These are phyloP conservation scores for Lepidurus arcticus DNA, from an alignment of 1,140 invertebrate genomes.

Conservation along the genomic window DNA sequence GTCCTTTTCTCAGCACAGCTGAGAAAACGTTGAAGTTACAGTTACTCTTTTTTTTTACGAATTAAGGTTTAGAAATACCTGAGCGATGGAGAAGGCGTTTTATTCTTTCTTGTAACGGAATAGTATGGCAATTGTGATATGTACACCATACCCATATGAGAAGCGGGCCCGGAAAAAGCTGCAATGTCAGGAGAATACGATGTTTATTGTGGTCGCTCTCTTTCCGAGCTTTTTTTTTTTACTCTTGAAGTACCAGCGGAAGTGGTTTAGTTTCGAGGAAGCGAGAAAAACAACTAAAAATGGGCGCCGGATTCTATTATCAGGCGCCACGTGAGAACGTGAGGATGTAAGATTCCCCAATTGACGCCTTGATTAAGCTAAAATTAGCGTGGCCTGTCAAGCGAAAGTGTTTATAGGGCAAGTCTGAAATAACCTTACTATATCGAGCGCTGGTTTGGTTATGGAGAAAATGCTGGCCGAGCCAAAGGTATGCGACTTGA, in stretches of 20 bases:
- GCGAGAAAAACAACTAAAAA: background rate
- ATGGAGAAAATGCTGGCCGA: background rate
- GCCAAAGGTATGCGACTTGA: background rate
- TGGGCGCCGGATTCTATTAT: background rate
- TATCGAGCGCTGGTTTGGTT: slow-evolving; percentile 1
- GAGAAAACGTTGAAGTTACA: no score
- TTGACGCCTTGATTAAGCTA: slow-evolving; percentile 15
- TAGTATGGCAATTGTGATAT: no score
- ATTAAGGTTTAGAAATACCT: no score
- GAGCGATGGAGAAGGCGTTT: no score
- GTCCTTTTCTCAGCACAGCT: no score
- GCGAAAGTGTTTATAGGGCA: slow-evolving; percentile 16
- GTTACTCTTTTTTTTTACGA: no score
- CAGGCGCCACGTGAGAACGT: background rate
- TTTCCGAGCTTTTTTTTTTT: no score
- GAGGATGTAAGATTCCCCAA: background rate
- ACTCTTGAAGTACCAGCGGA: background rate
- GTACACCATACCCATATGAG: no score
- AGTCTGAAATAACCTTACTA: background rate
- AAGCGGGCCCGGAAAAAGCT: no score
- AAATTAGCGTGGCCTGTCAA: slow-evolving; percentile 12
- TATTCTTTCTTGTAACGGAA: no score
- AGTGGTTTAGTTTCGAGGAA: background rate
- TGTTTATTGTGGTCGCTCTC: no score
- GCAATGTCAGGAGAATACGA: no score